Conservation (phyloP, 2,113 vertebrate species). For the Centropus bengalensis region DNA sequence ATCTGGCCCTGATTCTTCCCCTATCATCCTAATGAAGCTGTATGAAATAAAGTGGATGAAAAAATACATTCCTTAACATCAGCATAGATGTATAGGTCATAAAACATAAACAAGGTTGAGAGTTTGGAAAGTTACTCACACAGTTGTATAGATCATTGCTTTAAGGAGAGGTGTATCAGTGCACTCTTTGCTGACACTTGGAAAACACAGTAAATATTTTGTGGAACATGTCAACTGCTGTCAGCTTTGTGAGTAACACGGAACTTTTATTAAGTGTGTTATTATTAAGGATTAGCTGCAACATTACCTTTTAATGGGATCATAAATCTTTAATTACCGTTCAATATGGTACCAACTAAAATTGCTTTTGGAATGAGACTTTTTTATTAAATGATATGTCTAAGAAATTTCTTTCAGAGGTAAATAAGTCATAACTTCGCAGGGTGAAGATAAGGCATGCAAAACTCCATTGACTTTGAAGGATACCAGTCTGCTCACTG, state of each 20-base stretch:
- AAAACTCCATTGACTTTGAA: neutral
- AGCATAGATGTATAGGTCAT: neutral
- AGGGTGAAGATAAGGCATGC: neutral
- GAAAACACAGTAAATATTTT: slow-evolving; percentile 45
- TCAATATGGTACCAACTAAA: slow-evolving; percentile 42
- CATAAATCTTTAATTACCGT: slow-evolving; percentile 75
- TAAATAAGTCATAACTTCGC: slow-evolving; percentile 47
- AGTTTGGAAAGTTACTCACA: neutral
- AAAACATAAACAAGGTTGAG: neutral
- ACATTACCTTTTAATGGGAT: slow-evolving; percentile 67
- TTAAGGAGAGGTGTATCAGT: slow-evolving; percentile 11
- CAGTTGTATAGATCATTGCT: neutral
- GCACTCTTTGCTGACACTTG: slow-evolving; percentile 1
- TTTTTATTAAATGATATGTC: slow-evolving; percentile 52
- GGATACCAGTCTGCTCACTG: neutral
- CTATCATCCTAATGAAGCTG: neutral
- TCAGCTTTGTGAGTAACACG: slow-evolving; percentile 6
- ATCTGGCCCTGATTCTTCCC: neutral
- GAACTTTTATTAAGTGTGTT: slow-evolving; percentile 56
- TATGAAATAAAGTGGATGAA: neutral
- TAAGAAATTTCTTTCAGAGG: slow-evolving; percentile 31
- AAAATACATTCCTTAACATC: neutral
- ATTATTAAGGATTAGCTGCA: slow-evolving; percentile 70
- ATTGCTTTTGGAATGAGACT: slow-evolving; percentile 65
- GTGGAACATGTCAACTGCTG: neutral